Evolutionary conservation across 2,797 vertebrate species (phyloP), one percentile per base, ranked within the genome.

Genomic region (Acipenser ruthenus): DNA sequence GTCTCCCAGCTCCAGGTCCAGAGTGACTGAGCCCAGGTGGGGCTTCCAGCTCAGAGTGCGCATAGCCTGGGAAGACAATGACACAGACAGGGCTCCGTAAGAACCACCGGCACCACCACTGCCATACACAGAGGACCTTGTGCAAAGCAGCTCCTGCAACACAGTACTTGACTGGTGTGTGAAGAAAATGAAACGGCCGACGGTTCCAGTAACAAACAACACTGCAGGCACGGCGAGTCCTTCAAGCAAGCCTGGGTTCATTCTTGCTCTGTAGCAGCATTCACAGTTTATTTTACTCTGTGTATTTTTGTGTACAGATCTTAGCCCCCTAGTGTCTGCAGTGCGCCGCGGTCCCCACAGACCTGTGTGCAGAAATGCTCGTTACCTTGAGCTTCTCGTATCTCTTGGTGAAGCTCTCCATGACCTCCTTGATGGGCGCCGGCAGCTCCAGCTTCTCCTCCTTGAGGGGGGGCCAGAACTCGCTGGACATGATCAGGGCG

Each of bases 11-110:
- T 98, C 95, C 77, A 99, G 79, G 0, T 99, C 96, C 87, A 99
- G 83, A 10, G 89, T 94, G 69, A 98, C 95, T 1, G 94, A 89
- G 10, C 97, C 97, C 70, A 99, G 84, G 37, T 95, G 95, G 75
- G 95, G 89, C 82, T 96, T 99, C 97, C 97, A 99, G 87, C 91
- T 97, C 77, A 99, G 87, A 0, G 97, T 98, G 76, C 97, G 87
- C 96, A 98, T 98, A 72, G 96, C 96, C 97, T 99, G 80, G 1
- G 60, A 10, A 15, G 37, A 13, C 12, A 58, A 47, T 18, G 53
- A n/a, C 11, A 23, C 6, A 23, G 49, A 18, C 15, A 49, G 13
- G 23, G 63, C 7, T 8, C n/a, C 8, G 9, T 50, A 13, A 63
- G 23, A 37, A 37, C 23, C 23, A 37, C 23, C 2, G 23, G 23